phyloP scores from a whole-genome alignment of 2,888 invertebrate genomes.

The Aromia moschata region DNA sequence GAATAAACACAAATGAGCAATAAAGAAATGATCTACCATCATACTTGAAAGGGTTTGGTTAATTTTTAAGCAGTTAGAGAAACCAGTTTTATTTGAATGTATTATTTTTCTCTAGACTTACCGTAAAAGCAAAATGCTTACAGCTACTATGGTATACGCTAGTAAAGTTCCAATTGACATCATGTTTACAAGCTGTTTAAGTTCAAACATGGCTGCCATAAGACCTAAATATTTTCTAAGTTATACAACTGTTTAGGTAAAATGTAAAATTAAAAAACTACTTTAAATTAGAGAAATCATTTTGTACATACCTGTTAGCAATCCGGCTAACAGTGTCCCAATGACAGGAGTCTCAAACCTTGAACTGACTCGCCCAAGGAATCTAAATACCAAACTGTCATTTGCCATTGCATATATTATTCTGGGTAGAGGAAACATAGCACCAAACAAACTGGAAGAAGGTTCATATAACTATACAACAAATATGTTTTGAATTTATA shows the following conservation, averaged over 20 bases:
- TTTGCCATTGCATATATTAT: conserved; percentile 90
- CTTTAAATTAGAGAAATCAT: background rate
- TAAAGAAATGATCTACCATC: no score
- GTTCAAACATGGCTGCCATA: conserved; percentile 75
- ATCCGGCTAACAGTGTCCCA: conserved; percentile 79
- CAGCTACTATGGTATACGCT: conserved; percentile 80
- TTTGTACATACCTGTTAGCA: conserved; percentile 65
- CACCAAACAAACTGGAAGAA: conserved; percentile 80
- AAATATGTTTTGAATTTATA: no score
- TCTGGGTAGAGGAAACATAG: conserved; percentile 86
- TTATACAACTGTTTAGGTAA: background rate
- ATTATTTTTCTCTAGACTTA: conserved; percentile 63
- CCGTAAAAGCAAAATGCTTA: conserved; percentile 76
- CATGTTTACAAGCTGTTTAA: conserved; percentile 77
- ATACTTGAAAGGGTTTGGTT: no score
- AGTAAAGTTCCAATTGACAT: conserved; percentile 82
- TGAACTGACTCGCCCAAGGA: conserved; percentile 76
- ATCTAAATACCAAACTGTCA: conserved; percentile 84
- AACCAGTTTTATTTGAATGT: no score
- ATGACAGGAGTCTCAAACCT: conserved; percentile 81
- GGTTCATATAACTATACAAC: conserved; percentile 12
- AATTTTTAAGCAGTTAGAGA: background rate
- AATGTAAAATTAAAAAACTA: conserved; percentile 4
- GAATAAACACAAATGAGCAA: no score
- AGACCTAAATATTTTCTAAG: conserved; percentile 61